Evolutionary conservation across 37 sponge, comb jelly and placozoan genomes (phyloP).

Genomic region (Aplysina aerophoba): DNA sequence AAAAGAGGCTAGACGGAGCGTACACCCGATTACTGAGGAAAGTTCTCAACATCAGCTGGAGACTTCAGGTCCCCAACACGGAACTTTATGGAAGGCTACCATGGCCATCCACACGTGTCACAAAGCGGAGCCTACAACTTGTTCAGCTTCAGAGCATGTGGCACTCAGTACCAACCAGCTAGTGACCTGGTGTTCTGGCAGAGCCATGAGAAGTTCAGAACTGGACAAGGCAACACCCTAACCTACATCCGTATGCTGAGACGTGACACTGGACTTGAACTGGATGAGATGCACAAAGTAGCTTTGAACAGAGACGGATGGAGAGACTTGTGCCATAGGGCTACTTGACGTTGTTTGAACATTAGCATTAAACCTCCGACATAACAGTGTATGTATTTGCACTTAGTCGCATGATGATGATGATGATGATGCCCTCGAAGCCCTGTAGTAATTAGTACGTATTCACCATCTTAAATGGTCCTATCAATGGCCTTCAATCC

Average conservation of each 20-base stretch:
- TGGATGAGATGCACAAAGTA: background rate
- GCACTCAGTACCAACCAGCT: background rate
- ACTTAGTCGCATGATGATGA: too few relatives aligned
- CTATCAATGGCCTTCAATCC: too few relatives aligned
- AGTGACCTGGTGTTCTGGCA: background rate
- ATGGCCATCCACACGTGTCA: constrained; percentile 1
- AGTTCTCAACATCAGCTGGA: background rate
- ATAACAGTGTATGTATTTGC: too few relatives aligned
- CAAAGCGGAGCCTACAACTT: background rate
- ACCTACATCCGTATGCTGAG: constrained; percentile 7
- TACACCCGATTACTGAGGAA: background rate
- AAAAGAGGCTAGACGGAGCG: background rate
- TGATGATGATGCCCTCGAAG: too few relatives aligned
- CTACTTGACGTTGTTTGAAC: too few relatives aligned
- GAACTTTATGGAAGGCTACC: background rate
- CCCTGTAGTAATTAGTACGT: too few relatives aligned
- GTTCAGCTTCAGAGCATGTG: constrained; percentile 10
- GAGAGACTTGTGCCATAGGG: too few relatives aligned
- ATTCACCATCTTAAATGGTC: too few relatives aligned
- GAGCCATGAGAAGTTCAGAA: constrained; percentile 4
- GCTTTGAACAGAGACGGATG: too few relatives aligned
- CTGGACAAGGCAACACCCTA: constrained; percentile 2
- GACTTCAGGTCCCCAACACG: background rate
- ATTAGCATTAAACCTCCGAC: too few relatives aligned
- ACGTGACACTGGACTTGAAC: constrained; percentile 4